A percentile compares a stretch with the other conserved stretches of the same genome.
phyloP scores from a whole-genome alignment of 2,113 vertebrate species.

The Xyrauchen texanus region DNA sequence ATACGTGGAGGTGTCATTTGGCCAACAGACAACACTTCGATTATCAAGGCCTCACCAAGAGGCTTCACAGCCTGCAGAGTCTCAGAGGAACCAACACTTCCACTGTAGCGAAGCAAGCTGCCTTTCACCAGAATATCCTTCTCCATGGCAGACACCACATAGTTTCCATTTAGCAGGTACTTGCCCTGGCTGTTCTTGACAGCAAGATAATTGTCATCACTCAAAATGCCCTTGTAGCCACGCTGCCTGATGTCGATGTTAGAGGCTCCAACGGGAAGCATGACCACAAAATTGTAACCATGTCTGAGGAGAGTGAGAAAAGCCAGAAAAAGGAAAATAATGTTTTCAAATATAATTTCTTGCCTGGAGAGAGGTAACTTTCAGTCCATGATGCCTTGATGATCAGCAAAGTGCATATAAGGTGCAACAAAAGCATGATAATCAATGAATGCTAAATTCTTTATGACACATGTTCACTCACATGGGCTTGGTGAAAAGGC shows the following conservation, averaged over 20 bases:
- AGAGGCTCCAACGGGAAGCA: conserved; percentile 87
- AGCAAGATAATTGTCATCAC: conserved; percentile 95
- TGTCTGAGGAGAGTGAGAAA: conserved; percentile 78
- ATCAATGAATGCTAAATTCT: too few relatives aligned
- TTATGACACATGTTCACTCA: conserved; percentile 54
- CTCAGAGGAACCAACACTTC: conserved; percentile 85
- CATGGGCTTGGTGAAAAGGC: conserved; percentile 95
- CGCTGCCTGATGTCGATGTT: conserved; percentile 94
- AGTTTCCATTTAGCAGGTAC: conserved; percentile 95
- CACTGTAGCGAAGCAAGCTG: conserved; percentile 91
- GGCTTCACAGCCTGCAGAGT: conserved; percentile 87
- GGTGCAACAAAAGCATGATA: too few relatives aligned
- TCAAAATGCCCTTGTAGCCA: conserved; percentile 89
- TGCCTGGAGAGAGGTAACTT: too few relatives aligned
- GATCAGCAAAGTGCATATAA: not conserved
- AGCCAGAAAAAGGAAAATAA: not conserved
- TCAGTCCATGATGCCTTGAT: not conserved
- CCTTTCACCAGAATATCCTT: conserved; percentile 88
- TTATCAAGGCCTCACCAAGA: conserved; percentile 85
- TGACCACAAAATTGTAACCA: conserved; percentile 97
- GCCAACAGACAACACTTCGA: conserved; percentile 94
- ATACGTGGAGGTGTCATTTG: conserved; percentile 96
- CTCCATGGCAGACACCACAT: conserved; percentile 92
- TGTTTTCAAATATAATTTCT: not conserved
- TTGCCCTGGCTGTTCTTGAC: conserved; percentile 88